phyloP scores from a whole-genome alignment of 2,888 invertebrate species.

The Glaucopsyche alexis region DNA sequence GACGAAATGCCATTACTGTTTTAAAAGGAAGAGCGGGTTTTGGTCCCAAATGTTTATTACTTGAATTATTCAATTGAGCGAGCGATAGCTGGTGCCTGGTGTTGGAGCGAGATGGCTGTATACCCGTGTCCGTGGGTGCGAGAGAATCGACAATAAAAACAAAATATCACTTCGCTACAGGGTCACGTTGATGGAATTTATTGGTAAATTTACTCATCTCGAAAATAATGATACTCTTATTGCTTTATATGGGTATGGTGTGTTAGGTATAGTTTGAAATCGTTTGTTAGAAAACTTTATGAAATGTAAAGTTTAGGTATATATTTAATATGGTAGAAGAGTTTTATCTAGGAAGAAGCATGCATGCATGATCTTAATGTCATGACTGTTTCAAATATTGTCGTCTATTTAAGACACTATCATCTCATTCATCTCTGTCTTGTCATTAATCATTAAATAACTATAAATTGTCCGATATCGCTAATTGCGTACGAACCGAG shows the following conservation, averaged over 20 bases:
- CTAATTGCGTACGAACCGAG: not conserved
- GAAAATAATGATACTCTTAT: slow-evolving; percentile 12
- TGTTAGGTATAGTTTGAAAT: not conserved
- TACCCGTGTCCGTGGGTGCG: slow-evolving; percentile 27
- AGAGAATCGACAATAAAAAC: slow-evolving; percentile 31
- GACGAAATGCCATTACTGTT: slow-evolving; percentile 43
- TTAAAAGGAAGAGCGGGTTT: slow-evolving; percentile 44
- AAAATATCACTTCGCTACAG: slow-evolving; percentile 5
- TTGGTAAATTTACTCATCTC: slow-evolving; percentile 17
- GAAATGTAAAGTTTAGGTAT: too few species aligned
- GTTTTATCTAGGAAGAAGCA: not conserved
- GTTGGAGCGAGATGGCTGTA: slow-evolving; percentile 37
- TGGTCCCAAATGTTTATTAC: slow-evolving; percentile 45
- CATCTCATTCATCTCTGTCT: slow-evolving; percentile 2
- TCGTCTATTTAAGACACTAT: not conserved
- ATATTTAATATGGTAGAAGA: too few species aligned
- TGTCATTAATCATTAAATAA: not conserved
- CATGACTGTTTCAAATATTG: not conserved
- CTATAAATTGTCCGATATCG: not conserved
- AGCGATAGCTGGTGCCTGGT: slow-evolving; percentile 38
- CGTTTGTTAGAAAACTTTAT: not conserved
- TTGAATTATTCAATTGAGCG: slow-evolving; percentile 48
- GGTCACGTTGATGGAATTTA: slow-evolving; percentile 23
- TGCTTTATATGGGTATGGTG: not conserved
- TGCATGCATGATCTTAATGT: not conserved